Conservation (phyloP, 53 echinoderm and acorn worm genomes). For the Henricia sp. region DNA sequence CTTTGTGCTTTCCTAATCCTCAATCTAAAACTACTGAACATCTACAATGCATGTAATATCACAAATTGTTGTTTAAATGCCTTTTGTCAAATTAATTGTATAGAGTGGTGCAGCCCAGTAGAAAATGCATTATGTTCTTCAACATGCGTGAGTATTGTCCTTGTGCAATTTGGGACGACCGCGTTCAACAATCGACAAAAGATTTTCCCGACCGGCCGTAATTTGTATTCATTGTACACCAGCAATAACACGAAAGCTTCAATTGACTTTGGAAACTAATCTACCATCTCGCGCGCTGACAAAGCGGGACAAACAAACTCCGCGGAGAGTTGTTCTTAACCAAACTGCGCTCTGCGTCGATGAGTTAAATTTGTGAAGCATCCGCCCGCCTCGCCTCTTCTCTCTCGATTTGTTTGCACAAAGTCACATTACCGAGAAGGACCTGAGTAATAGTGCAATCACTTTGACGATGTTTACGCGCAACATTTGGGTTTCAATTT, state of each 20-base stretch:
- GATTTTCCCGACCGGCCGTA: no score
- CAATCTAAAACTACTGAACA: no score
- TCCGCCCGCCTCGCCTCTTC: not conserved
- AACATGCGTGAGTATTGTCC: no score
- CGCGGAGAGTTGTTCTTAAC: conserved; percentile 33
- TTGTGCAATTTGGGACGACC: no score
- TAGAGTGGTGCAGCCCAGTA: no score
- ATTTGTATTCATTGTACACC: conserved; percentile 29
- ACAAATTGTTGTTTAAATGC: no score
- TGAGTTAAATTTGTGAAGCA: conserved; percentile 34
- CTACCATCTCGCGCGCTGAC: not conserved
- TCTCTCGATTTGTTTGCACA: conserved; percentile 19
- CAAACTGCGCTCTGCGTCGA: not conserved
- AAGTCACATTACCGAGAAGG: conserved; percentile 49
- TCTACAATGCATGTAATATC: no score
- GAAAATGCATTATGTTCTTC: no score
- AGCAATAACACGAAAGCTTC: conserved; percentile 37
- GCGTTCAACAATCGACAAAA: no score
- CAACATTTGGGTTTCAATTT: conserved; percentile 62
- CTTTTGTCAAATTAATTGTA: no score
- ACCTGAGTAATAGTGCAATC: conserved; percentile 59
- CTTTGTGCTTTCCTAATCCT: no score
- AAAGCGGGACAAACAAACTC: conserved; percentile 25
- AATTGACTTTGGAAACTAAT: conserved; percentile 47
- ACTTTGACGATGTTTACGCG: conserved; percentile 57